These are phyloP conservation scores for Plusia festucae DNA, from an alignment of 2,888 invertebrate genomes.

Conservation along the genomic window DNA sequence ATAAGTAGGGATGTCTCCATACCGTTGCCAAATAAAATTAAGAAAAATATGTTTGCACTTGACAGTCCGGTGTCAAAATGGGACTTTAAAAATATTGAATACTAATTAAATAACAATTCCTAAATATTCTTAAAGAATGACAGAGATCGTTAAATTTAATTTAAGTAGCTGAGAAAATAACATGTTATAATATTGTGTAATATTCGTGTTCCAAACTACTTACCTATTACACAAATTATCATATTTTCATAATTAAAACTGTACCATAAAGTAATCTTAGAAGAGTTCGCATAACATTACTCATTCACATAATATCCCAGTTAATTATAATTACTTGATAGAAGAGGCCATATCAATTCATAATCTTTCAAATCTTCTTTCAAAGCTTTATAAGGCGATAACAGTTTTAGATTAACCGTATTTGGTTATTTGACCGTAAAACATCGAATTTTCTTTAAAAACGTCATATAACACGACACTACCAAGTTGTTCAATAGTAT, in stretches of 20 bases:
- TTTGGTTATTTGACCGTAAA: conserved; percentile 18
- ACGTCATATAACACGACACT: conserved; percentile 36
- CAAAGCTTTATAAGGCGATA: conserved; percentile 15
- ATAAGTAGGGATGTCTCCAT: too few relatives aligned
- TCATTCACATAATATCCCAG: conserved; percentile 16
- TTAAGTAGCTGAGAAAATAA: neutral
- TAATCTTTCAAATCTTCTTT: conserved; percentile 29
- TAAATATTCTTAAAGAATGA: too few relatives aligned
- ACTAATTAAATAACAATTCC: too few relatives aligned
- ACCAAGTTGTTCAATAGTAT: conserved; percentile 18
- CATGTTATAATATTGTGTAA: too few relatives aligned
- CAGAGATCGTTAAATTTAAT: neutral
- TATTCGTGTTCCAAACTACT: neutral
- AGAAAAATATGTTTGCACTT: neutral
- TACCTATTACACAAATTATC: conserved; percentile 1
- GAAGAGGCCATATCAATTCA: conserved; percentile 25
- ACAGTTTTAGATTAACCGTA: neutral
- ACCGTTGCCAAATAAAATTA: too few relatives aligned
- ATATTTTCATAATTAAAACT: conserved; percentile 1
- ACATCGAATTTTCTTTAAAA: conserved; percentile 25
- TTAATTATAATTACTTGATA: conserved; percentile 26
- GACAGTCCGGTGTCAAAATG: too few relatives aligned
- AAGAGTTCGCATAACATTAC: conserved; percentile 1
- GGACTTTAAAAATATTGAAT: too few relatives aligned
- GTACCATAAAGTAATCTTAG: neutral